Evolutionary conservation across 2,113 vertebrate genomes (phyloP), one percentile per base, ranked within the genome.

Genomic region (Scomber colias): DNA sequence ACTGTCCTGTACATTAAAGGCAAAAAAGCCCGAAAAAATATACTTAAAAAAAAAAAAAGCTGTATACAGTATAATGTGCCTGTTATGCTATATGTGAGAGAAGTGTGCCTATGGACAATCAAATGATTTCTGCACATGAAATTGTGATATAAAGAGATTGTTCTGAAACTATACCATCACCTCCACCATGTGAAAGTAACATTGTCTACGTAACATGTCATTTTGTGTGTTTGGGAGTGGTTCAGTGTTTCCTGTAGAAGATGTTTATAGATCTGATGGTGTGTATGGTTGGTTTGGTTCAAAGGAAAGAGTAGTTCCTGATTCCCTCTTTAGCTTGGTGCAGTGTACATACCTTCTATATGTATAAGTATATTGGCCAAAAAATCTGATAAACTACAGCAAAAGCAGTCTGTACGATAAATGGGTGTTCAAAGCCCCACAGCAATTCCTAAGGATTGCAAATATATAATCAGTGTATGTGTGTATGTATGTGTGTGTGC

Each of bases 391-490:
- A 50, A 59, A 45, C 19, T 72, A 7, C 48, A 59, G 13, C 9
- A 44, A 46, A 27, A n/a, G 5, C 12, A 59, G 30, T 53, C 11
- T 35, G 51, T 54, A 56, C 10, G 17, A 40, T 11, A 15, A 21
- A 2, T 19, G 13, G 44, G 50, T 62, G 24, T 78, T 71, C 40
- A 46, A 68, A 71, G 30, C 24, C 30, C n/a, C 0, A 30, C 44
- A 46, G 24, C 3, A 3, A 17, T 55, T 35, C 19, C 10, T 3
- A 27, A 35, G 12, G 14, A 24, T 16, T 46, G 17, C 17, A 56
- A 31, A 61, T n/a, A 67, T 73, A 71, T 73, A 71, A 21, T 57
- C 15, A 78, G 49, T 16, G 30, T 70, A 54, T 40, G 35, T 80
- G 54, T 40, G 10, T 8, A 71, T 17, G 30, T 46, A 56, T 45